Percentiles rank a stretch among this genome's conserved stretches.
phyloP scores from a whole-genome alignment of 2,113 vertebrate species.

The Pycnonotus jocosus region DNA sequence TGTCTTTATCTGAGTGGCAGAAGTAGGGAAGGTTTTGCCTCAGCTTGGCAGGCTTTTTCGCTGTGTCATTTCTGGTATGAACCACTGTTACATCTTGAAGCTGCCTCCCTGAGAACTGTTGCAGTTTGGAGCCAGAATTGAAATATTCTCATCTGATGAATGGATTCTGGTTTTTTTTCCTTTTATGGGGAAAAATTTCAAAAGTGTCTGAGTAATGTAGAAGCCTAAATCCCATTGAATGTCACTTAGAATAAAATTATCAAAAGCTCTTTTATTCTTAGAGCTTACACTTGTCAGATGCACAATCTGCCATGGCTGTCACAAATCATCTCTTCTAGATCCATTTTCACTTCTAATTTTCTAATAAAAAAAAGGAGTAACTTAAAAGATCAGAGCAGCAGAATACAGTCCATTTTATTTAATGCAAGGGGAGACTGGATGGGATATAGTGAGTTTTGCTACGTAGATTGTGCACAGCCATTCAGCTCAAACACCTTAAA shows the following conservation, averaged over 20 bases:
- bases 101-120: neutral
- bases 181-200: slow-evolving; percentile 33
- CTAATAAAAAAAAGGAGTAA: slow-evolving; percentile 4
- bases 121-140: neutral
- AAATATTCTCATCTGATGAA: slow-evolving; percentile 37
- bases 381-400: neutral
- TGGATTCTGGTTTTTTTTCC: neutral
- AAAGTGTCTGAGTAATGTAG: slow-evolving; percentile 23
- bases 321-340: slow-evolving; percentile 40
- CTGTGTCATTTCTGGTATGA: slow-evolving; percentile 15
- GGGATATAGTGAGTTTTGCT: neutral
- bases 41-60: neutral
- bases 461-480: neutral
- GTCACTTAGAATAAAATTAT: slow-evolving; percentile 54
- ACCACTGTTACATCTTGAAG: neutral
- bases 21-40: neutral
- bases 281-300: slow-evolving; percentile 52
- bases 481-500: neutral
- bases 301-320: slow-evolving; percentile 49
- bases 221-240: slow-evolving; percentile 27
- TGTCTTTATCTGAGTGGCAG: neutral
- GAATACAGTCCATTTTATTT: neutral
- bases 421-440: neutral
- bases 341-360: slow-evolving; percentile 48
- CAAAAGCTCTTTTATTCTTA: slow-evolving; percentile 58